Base-by-base conservation (phyloP, 2,113 vertebrate species). In the Entelurus aequoreus region DNA sequence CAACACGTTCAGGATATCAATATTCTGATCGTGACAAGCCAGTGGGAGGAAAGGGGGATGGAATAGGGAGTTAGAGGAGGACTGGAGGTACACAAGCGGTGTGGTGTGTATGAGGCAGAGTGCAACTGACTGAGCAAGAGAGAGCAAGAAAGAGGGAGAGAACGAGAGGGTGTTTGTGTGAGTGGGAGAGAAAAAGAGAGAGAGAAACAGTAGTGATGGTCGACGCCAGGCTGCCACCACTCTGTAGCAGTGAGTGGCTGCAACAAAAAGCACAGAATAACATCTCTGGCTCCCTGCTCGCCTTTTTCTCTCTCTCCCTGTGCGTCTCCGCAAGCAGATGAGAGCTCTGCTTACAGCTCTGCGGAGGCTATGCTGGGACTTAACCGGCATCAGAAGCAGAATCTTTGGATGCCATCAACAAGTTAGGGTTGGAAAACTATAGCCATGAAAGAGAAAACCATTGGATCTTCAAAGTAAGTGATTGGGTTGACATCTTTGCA, bases 221-320 rank as follows among this genome's bases (percentile, higher is more conserved):
- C 95, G 93, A 97, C 94, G 94, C 96, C 94, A 98, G 95, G 91
- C 94, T 95, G 94, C 91, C 91, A 91, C 91, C 91, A 92, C 88
- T 94, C 95, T 96, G 95, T 93, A 94, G 95, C 93, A 92, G 93
- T 91, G 94, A 94, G 94, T 94, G 94, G 93, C 92, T 92, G 91
- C 95, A 93, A 94, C 92, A 92, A 94, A 93, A 94, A 95, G 93
- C 95, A 92, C 92, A 93, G 89, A 87, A 90, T 85, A 89, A 88
- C 90, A 88, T 89, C 87, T 66, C 81, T 12, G 80, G 77, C 85
- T 87, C 86, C 71, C 76, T 65, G 78, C 84, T 88, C 83, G 76
- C 82, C 81, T 84, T 83, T 86, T 85, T 79, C 86, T 71, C 80
- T 10, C 66, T 78, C 77, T 88, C 84, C 87, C 88, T 89, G 92